These are phyloP conservation scores for Heterotilapia buettikoferi DNA, from an alignment of 2,113 vertebrate species.

Conservation along the genomic window DNA sequence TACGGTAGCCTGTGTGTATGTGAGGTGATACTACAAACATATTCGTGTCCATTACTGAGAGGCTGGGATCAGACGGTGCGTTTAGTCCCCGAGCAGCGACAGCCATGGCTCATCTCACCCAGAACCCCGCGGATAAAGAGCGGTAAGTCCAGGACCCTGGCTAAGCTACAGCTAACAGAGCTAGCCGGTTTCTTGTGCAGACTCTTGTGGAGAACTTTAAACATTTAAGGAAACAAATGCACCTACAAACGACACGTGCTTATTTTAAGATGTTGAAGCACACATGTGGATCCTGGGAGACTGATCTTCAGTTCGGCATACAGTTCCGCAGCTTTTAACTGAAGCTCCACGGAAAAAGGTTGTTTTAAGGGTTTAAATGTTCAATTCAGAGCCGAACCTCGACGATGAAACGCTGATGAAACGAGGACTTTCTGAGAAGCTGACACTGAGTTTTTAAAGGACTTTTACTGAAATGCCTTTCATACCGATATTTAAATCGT, in stretches of 20 bases:
- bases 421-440: background rate
- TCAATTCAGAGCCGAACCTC: fast-evolving
- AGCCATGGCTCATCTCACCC: background rate
- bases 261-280: fast-evolving
- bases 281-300: fast-evolving
- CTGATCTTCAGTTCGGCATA: background rate
- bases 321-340: background rate
- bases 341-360: fast-evolving
- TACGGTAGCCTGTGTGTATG: too few species aligned
- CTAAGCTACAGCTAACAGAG: background rate
- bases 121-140: background rate
- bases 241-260: fast-evolving
- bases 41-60: background rate
- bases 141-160: background rate
- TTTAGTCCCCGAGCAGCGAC: background rate
- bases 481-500: fast-evolving
- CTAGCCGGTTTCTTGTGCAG: fast-evolving
- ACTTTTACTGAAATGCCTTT: fast-evolving
- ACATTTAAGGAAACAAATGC: background rate
- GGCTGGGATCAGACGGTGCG: background rate
- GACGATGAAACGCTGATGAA: fast-evolving
- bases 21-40: background rate
- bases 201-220: fast-evolving
- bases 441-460: fast-evolving
- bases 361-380: fast-evolving